Conservation (phyloP, 2,888 invertebrate genomes). For the Schrankia costaestrigalis region DNA sequence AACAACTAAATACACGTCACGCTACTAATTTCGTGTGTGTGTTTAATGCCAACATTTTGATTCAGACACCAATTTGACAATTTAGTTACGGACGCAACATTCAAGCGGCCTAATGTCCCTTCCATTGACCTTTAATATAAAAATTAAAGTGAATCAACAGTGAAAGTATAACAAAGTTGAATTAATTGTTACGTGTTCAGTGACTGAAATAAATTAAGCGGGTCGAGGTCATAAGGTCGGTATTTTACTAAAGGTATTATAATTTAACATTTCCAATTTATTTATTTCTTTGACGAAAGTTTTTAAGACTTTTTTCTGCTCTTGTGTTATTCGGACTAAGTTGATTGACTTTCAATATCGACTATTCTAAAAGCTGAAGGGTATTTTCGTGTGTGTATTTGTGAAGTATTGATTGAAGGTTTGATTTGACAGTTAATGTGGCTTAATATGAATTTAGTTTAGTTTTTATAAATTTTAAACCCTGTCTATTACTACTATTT, state of each 20-base stretch:
- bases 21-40: conserved; percentile 52
- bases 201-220: conserved; percentile 30
- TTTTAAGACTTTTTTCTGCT: conserved; percentile 21
- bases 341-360: conserved; percentile 18
- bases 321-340: conserved; percentile 20
- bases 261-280: too few species aligned
- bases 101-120: conserved; percentile 34
- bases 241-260: conserved; percentile 35
- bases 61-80: conserved; percentile 63
- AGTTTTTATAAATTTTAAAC: too few species aligned
- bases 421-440: too few species aligned
- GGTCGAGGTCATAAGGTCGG: conserved; percentile 41
- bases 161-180: conserved; percentile 14
- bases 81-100: conserved; percentile 62
- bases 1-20: conserved; percentile 45
- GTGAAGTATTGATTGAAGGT: too few species aligned
- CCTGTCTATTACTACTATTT: too few species aligned
- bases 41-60: conserved; percentile 62
- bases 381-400: too few species aligned
- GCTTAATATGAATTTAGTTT: too few species aligned
- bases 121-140: conserved; percentile 30
- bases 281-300: conserved; percentile 27
- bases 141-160: conserved; percentile 9
- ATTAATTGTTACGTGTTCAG: conserved; percentile 26
- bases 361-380: too few species aligned